Conservation (phyloP, 2,797 vertebrate genomes). For the Phoebastria nigripes region DNA sequence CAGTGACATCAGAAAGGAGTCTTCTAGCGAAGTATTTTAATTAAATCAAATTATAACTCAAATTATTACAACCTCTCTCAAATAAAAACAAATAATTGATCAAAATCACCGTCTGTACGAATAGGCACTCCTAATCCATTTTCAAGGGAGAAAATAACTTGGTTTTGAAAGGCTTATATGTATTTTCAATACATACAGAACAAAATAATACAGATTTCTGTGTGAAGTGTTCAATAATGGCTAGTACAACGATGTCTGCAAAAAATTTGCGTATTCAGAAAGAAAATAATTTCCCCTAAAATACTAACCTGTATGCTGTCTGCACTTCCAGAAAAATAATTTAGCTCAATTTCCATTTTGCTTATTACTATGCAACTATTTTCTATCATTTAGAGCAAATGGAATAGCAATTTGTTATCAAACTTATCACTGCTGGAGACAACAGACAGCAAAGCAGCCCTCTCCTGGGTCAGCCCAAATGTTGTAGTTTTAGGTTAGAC, state of each 20-base stretch:
- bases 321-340: neutral
- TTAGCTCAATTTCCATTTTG: neutral
- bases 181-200: neutral
- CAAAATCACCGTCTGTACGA: neutral
- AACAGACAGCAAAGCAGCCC: neutral
- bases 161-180: neutral
- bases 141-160: neutral
- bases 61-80: neutral
- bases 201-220: neutral
- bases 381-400: neutral
- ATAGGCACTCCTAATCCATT: neutral
- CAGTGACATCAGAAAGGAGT: neutral
- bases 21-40: neutral
- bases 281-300: neutral
- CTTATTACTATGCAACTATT: neutral
- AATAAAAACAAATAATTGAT: neutral
- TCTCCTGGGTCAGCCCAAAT: neutral
- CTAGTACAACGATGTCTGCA: neutral
- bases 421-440: neutral
- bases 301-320: neutral
- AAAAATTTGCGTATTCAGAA: neutral
- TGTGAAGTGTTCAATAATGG: neutral
- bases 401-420: neutral
- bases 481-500: neutral
- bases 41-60: neutral